Evolutionary conservation across 2,888 invertebrate genomes (phyloP).

Genomic region (Acanthosepion lycidas): DNA sequence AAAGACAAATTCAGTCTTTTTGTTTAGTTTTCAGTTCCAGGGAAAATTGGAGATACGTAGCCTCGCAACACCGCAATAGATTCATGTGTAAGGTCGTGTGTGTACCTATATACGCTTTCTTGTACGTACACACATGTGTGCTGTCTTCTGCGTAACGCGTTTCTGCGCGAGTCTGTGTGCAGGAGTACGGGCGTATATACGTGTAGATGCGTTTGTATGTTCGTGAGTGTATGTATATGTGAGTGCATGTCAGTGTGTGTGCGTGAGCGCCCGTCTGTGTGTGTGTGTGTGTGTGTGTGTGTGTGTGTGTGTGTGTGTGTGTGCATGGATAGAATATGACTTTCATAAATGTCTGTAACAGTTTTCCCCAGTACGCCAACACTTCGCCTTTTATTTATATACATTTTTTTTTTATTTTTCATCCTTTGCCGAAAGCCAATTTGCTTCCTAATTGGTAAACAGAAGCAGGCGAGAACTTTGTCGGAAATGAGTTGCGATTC

Average conservation of each 20-base stretch:
- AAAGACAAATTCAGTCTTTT: too few relatives aligned
- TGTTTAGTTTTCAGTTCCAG: too few relatives aligned
- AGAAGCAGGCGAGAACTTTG: neutral
- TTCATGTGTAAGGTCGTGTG: too few relatives aligned
- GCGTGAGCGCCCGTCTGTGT: slow-evolving; percentile 34
- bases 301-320: neutral
- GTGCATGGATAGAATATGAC: neutral
- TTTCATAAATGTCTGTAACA: too few relatives aligned
- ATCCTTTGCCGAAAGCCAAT: neutral
- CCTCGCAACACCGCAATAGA: too few relatives aligned
- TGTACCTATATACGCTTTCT: too few relatives aligned
- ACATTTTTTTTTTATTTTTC: neutral
- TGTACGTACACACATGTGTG: too few relatives aligned
- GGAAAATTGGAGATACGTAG: too few relatives aligned
- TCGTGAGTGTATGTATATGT: slow-evolving; percentile 23
- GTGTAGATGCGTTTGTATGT: slow-evolving; percentile 46
- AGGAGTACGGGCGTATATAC: neutral
- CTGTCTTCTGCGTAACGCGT: too few relatives aligned
- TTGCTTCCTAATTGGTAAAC: slow-evolving; percentile 34
- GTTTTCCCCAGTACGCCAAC: too few relatives aligned
- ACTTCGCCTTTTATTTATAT: neutral
- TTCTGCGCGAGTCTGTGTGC: too few relatives aligned
- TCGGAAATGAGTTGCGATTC: slow-evolving; percentile 11
- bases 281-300: neutral
- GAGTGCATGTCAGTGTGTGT: slow-evolving; percentile 44